phyloP scores from a whole-genome alignment of 2,888 invertebrate species.

The Coenonympha glycerion region DNA sequence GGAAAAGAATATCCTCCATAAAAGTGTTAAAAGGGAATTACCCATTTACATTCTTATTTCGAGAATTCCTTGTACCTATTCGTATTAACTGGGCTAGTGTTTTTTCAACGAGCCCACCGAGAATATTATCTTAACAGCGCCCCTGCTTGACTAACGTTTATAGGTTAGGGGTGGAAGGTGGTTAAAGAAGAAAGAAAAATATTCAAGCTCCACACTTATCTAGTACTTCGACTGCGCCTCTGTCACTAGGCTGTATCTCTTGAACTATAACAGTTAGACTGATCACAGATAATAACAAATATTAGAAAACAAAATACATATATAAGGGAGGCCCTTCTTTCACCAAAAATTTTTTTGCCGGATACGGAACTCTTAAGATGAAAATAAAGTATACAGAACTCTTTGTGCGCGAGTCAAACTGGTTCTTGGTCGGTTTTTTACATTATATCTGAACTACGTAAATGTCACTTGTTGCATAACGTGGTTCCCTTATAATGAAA shows the following conservation, averaged over 20 bases:
- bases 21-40: constrained; percentile 21
- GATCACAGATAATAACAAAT: too few species aligned
- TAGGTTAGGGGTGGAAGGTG: constrained; percentile 58
- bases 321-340: too few species aligned
- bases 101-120: constrained; percentile 51
- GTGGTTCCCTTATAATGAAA: too few species aligned
- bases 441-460: too few species aligned
- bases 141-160: constrained; percentile 64
- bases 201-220: constrained; percentile 49
- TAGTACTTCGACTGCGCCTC: too few species aligned
- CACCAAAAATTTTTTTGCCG: too few species aligned
- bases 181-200: constrained; percentile 46
- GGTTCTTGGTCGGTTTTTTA: not conserved
- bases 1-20: too few species aligned
- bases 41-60: constrained; percentile 24
- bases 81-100: constrained; percentile 43
- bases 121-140: constrained; percentile 59
- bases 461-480: not conserved
- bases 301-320: too few species aligned
- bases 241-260: too few species aligned
- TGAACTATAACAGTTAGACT: too few species aligned
- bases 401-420: not conserved
- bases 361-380: too few species aligned
- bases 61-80: constrained; percentile 25
- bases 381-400: too few species aligned